Evolutionary conservation across 2,113 vertebrate genomes (phyloP), one percentile per base, ranked within the genome.

Genomic region (Tragelaphus strepsiceros): DNA sequence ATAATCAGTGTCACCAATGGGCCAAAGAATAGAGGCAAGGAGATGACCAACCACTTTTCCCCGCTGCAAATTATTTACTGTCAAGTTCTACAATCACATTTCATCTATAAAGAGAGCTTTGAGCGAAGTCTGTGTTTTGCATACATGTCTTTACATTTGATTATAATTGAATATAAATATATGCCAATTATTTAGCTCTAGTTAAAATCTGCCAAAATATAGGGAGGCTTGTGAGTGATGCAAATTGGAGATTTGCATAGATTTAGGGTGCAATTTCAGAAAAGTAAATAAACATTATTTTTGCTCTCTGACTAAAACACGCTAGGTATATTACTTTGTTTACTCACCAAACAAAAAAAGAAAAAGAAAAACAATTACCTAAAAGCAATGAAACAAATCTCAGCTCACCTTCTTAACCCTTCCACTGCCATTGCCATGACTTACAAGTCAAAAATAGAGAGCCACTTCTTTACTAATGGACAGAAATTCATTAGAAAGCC

Each of bases 141-240:
- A 95, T 61, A 61, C 6, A 22, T 91, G 26, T 51, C 59, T 97
- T 94, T 74, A 90, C 32, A 95, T 88, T 94, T 88, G 3, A 95
- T 96, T 94, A 88, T 51, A 88, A 88, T 82, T 82, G 95, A 81
- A 77, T 85, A 94, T 83, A 95, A 90, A 81, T 64, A 82, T 62
- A 59, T 81, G 21, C 14, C 88, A 97, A 58, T 90, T 95, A 93
- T 90, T 93, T 91, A 92, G 46, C 62, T 90, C 14, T 85, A 53
- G 39, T 95, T 78, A 90, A 90, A 97, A 71, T 90, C 35, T 81
- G 21, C 74, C 35, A 56, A 71, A 97, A 43, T 71, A 93, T 32
- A 35, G 78, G 24, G 43, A 94, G 32, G 58, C 46, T 88, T 84
- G 30, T 59, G 35, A 58, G 6, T 59, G 58, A 90, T 88, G 6